Evolutionary conservation across 1,140 invertebrate species (phyloP), one percentile per base, ranked within the genome.

Genomic region (Marisa cornuarietis): DNA sequence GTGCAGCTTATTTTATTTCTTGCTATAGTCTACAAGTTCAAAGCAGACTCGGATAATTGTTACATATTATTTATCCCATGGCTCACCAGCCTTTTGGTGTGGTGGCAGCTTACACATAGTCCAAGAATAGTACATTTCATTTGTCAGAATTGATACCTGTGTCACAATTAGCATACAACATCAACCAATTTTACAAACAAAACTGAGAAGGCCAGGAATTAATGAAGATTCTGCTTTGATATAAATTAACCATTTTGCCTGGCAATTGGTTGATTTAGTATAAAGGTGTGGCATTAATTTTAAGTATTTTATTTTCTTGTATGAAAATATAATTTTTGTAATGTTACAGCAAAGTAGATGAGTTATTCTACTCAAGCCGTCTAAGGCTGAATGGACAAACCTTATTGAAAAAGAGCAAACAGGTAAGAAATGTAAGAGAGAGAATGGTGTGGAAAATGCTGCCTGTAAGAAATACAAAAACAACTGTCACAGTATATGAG

Each of bases 401-500:
- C 24, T 24, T 83, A 20, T 24, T 69, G 16, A 83, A 83, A 65
- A 83, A 83, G 77, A 66, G 74, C 31, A 76, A 77, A 75, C 79
- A 81, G 82, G 82, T 83, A 73, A 68, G 52, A 42, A 42, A 6
- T 42, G 31, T 42, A 42, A 42, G 31, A 42, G 0, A 42, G 3
- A 42, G 6, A 42, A 42, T 42, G 31, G 31, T 42, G 31, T 42
- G 31, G 6, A 42, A 42, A 42, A 42, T 42, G 31, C 31, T 42
- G 31, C 31, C 31, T 42, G 31, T 42, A 42, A 42, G 31, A 42
- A 42, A 42, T 6, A 42, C 31, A 42, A 42, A 42, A n/a, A n/a
- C n/a, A n/a, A 42, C 31, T 42, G 31, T 42, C 31, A 42, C 31
- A 42, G 31, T 42, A 42, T 42, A 42, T 42, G 6, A 42, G 31